Evolutionary conservation across 2,113 vertebrate species (phyloP).

Genomic region (Chunga burmeisteri): DNA sequence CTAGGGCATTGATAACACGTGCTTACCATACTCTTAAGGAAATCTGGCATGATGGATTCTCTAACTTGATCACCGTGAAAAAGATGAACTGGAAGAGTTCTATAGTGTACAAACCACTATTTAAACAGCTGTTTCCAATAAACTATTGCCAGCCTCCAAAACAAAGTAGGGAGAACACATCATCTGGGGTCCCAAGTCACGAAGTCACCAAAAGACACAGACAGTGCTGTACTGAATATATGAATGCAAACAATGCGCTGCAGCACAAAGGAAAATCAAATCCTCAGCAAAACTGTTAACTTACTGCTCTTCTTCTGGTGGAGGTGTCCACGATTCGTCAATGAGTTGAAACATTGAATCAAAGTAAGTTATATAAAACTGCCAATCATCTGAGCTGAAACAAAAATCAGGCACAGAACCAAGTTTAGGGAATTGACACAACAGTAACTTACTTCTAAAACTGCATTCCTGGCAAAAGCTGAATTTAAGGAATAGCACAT

Average conservation of each 20-base stretch:
- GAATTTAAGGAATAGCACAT: neutral
- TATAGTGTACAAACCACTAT: neutral
- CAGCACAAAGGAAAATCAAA: neutral
- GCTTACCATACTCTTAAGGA: neutral
- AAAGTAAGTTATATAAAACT: conserved; percentile 95
- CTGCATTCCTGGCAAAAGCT: neutral
- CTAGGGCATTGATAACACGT: neutral
- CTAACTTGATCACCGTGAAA: neutral
- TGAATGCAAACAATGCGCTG: neutral
- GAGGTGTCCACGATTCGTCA: conserved; percentile 89
- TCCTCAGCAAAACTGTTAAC: conserved; percentile 52
- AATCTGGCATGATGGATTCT: neutral
- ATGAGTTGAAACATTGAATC: conserved; percentile 94
- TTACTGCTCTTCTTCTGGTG: conserved; percentile 89
- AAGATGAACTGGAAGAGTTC: neutral
- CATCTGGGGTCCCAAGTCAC: neutral
- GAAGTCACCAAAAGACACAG: neutral
- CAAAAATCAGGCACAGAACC: conserved; percentile 57
- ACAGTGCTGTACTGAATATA: neutral
- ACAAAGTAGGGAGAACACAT: neutral
- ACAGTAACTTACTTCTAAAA: neutral
- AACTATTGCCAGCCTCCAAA: neutral
- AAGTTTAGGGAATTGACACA: conserved; percentile 30
- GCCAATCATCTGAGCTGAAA: conserved; percentile 97
- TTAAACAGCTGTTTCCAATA: neutral